Conservation (phyloP, 2,113 vertebrate genomes). For the Euleptes europaea region DNA sequence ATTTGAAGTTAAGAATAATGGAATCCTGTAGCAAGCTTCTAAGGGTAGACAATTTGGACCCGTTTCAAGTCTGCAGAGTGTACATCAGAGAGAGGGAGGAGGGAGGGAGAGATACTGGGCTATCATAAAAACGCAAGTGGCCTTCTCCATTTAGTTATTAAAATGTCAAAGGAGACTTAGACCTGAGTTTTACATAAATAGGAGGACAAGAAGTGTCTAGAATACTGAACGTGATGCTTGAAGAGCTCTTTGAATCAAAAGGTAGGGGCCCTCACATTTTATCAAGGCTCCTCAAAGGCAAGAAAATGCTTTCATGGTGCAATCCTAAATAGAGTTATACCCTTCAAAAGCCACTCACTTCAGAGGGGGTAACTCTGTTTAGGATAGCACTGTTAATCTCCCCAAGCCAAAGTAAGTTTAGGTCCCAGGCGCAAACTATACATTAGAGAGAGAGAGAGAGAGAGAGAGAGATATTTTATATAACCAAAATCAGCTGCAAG, state of each 20-base stretch:
- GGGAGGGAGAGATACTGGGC: neutral
- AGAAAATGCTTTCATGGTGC: neutral
- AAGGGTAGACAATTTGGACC: conserved; percentile 59
- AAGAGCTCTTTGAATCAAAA: conserved; percentile 14
- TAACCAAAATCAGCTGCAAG: neutral
- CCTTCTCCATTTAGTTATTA: conserved; percentile 53
- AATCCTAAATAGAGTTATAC: no score
- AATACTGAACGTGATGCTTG: conserved; percentile 25
- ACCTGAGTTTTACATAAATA: conserved; percentile 31
- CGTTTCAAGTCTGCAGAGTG: conserved; percentile 57
- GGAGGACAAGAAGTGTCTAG: conserved; percentile 22
- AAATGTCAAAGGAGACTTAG: conserved; percentile 57
- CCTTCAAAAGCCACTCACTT: no score
- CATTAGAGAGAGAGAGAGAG: no score
- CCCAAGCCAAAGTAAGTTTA: neutral
- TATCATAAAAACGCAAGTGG: conserved; percentile 46
- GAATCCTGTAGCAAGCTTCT: conserved; percentile 43
- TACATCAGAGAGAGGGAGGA: neutral
- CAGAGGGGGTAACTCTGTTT: no score
- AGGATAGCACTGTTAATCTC: no score
- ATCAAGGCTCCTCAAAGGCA: neutral
- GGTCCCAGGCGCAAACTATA: neutral
- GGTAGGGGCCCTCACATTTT: neutral
- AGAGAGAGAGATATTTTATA: neutral
- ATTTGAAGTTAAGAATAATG: conserved; percentile 64